Base-by-base conservation (phyloP, 2,113 vertebrate genomes). In the Coturnix japonica region DNA sequence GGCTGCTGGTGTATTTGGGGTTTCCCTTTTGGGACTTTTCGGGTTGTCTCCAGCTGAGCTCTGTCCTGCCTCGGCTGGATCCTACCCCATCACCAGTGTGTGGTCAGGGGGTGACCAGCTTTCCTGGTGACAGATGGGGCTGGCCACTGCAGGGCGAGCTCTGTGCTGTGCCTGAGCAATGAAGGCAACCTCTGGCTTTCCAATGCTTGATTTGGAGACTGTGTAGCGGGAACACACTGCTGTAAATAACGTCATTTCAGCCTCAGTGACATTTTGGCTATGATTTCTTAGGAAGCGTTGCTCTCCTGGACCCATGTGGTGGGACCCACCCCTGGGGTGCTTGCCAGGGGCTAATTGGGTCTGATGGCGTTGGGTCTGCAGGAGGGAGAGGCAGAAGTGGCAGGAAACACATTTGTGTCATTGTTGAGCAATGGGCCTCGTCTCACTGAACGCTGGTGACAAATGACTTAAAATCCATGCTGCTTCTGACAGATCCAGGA, bases 291-390 rank as follows among this genome's bases (percentile, higher is more conserved):
- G 92, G 93, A 96, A 93, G 65, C 69, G 13, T 37, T 44, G 39
- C 39, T 86, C 80, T 86, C 63, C 63, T 28, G 61, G 87, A 85
- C 21, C 71, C 80, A 35, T 33, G 75, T 76, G 61, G 88, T 74
- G 61, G 33, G 57, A 64, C 72, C 67, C 81, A 77, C 88, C 89
- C 70, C 49, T 63, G 88, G 84, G 69, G 46, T 66, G 51, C 44
- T 76, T 93, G 85, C 89, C 74, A 95, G 72, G 69, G 53, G 54
- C 80, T 95, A 80, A 85, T 83, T 95, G 66, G 85, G 46, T 25
- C 12, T 56, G 54, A 67, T 60, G 59, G 35, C 75, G 26, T 70
- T 54, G 80, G 37, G 65, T 87, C 89, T 86, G 74, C 13, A 2
- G 44, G 53, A 70, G 41, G 84, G 78, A 85, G 71, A 76, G 85